Conservation (phyloP, 1,140 invertebrate species). For the Camponotus vicinus region DNA sequence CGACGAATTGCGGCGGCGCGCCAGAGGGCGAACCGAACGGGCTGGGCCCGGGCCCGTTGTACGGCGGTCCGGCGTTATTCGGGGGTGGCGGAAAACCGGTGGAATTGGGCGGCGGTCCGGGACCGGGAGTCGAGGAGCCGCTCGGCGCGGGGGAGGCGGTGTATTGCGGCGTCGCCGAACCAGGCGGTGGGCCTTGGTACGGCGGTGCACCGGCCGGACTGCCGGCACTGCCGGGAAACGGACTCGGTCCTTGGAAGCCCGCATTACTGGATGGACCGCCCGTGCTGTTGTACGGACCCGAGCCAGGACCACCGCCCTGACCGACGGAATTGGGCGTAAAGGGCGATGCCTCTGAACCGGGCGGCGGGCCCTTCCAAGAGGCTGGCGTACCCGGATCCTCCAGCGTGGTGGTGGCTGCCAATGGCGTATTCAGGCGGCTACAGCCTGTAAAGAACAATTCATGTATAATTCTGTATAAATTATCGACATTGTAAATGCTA, state of each 20-base stretch:
- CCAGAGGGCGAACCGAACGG: slow-evolving; percentile 90
- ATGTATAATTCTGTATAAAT: background rate
- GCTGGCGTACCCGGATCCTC: slow-evolving; percentile 89
- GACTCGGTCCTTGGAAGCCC: slow-evolving; percentile 88
- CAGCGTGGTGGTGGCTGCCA: slow-evolving; percentile 90
- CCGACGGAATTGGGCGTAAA: slow-evolving; percentile 87
- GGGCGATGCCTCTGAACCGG: slow-evolving; percentile 88
- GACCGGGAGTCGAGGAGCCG: slow-evolving; percentile 91
- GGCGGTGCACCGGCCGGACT: slow-evolving; percentile 89
- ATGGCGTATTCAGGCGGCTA: slow-evolving; percentile 89
- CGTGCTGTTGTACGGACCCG: slow-evolving; percentile 85
- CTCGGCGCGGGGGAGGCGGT: slow-evolving; percentile 91
- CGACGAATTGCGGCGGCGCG: slow-evolving; percentile 88
- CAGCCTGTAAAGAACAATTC: slow-evolving; percentile 84
- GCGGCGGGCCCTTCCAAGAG: slow-evolving; percentile 90
- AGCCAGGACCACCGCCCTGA: slow-evolving; percentile 82
- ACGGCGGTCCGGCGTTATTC: slow-evolving; percentile 88
- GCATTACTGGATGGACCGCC: slow-evolving; percentile 87
- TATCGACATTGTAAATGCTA: background rate
- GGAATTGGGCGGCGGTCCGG: slow-evolving; percentile 88
- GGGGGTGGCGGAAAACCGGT: slow-evolving; percentile 89
- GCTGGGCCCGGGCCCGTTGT: slow-evolving; percentile 88
- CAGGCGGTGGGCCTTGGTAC: slow-evolving; percentile 90
- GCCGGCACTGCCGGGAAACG: slow-evolving; percentile 89
- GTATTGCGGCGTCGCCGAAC: slow-evolving; percentile 91